Conservation (phyloP, 2,888 invertebrate species). For the Helleia helle region DNA sequence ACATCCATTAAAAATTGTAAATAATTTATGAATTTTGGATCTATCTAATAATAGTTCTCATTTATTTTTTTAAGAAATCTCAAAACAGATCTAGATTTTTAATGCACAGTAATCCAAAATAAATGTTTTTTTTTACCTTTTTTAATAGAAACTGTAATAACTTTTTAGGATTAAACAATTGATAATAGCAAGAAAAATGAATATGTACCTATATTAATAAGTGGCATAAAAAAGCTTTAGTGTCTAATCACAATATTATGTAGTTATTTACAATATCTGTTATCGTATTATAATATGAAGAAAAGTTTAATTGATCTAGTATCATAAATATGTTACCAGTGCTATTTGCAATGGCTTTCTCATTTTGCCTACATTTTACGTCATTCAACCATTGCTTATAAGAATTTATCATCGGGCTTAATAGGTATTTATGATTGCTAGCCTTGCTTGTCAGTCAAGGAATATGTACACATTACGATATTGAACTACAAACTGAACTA, state of each 20-base stretch:
- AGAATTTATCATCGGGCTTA: slow-evolving; percentile 9
- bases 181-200: too few relatives aligned
- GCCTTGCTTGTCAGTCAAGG: slow-evolving; percentile 5
- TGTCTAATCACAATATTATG: too few relatives aligned
- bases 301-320: too few relatives aligned
- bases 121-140: too few relatives aligned
- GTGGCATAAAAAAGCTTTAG: too few relatives aligned
- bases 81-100: neutral
- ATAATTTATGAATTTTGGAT: neutral
- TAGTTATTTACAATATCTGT: too few relatives aligned
- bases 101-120: too few relatives aligned
- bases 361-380: neutral
- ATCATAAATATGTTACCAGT: too few relatives aligned
- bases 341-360: neutral
- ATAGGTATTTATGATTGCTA: slow-evolving; percentile 6
- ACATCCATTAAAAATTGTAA: slow-evolving; percentile 35
- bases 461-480: slow-evolving; percentile 1
- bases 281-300: too few relatives aligned
- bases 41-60: neutral
- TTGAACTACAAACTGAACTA: neutral
- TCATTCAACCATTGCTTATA: slow-evolving; percentile 12
- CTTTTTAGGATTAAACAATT: too few relatives aligned
- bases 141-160: too few relatives aligned
- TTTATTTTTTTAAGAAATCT: neutral
- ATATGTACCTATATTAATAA: too few relatives aligned